These are phyloP conservation scores for Mirounga angustirostris DNA, from an alignment of 2,113 vertebrate species.

Conservation along the genomic window DNA sequence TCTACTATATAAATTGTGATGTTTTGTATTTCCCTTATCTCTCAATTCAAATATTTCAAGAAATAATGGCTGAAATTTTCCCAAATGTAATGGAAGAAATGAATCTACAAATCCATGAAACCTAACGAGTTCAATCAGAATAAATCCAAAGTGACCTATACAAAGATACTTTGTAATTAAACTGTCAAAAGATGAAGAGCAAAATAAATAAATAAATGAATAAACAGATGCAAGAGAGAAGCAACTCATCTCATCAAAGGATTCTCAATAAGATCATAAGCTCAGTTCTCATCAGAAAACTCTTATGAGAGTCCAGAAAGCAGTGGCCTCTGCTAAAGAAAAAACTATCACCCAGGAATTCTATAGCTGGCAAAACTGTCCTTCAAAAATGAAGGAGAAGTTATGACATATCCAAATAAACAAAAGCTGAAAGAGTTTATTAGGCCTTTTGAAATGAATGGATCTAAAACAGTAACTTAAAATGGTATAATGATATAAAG, in stretches of 20 bases:
- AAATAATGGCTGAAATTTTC: neutral
- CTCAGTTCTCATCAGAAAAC: neutral
- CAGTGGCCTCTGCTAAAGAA: neutral
- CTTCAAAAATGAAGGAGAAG: neutral
- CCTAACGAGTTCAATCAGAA: neutral
- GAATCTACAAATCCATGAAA: neutral
- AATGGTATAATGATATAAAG: neutral
- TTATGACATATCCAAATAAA: neutral
- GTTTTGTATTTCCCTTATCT: neutral
- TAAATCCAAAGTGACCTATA: neutral
- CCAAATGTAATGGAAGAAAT: neutral
- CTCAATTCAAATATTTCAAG: conserved; percentile 1
- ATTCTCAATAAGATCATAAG: neutral
- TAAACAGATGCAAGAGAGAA: neutral
- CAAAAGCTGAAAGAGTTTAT: neutral
- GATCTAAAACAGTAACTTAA: neutral
- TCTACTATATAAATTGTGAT: neutral
- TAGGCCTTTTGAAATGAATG: neutral
- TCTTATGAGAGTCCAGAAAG: neutral
- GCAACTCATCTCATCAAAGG: neutral
- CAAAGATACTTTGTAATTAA: neutral
- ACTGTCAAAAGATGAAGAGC: neutral
- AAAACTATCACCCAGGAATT: neutral
- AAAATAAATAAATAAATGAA: neutral
- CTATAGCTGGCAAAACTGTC: neutral